These are phyloP conservation scores for Tryphoninae sp. DNA, from an alignment of 2,888 invertebrate genomes.

Conservation along the genomic window DNA sequence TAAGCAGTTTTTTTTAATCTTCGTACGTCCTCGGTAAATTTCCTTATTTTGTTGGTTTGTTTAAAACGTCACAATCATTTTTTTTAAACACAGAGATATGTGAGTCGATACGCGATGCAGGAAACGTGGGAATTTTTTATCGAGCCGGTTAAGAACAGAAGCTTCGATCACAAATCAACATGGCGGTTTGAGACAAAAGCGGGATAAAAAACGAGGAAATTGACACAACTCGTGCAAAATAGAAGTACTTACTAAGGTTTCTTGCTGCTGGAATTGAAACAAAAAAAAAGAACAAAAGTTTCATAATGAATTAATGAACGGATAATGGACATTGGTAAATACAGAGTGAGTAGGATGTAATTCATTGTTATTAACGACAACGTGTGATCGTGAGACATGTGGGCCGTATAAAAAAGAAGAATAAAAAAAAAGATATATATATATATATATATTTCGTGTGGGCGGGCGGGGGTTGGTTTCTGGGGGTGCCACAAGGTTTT, in stretches of 20 bases:
- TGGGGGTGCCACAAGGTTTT: conserved; percentile 18
- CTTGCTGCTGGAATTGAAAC: conserved; percentile 85
- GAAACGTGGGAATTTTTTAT: conserved; percentile 7
- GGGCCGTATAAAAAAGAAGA: conserved; percentile 27
- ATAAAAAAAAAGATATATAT: not conserved
- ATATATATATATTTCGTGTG: conserved; percentile 1
- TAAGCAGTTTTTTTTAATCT: conserved; percentile 8
- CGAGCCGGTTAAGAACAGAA: not conserved
- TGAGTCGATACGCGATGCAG: conserved; percentile 26
- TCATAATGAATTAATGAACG: conserved; percentile 69
- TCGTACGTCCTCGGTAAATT: conserved; percentile 38
- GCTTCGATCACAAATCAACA: not conserved
- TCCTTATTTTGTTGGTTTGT: not conserved
- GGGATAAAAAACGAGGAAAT: conserved; percentile 45
- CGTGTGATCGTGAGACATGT: conserved; percentile 34
- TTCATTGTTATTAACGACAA: conserved; percentile 51
- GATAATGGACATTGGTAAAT: conserved; percentile 59
- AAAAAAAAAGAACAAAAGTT: conserved; percentile 72
- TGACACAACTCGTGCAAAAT: conserved; percentile 68
- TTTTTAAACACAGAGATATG: not conserved
- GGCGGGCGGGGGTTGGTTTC: conserved; percentile 56
- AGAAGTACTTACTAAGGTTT: conserved; percentile 85
- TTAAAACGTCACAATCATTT: not conserved
- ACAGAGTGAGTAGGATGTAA: conserved; percentile 50
- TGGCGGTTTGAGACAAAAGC: conserved; percentile 40